phyloP scores from a whole-genome alignment of 1,140 invertebrate species.

The Drosophila sechellia region DNA sequence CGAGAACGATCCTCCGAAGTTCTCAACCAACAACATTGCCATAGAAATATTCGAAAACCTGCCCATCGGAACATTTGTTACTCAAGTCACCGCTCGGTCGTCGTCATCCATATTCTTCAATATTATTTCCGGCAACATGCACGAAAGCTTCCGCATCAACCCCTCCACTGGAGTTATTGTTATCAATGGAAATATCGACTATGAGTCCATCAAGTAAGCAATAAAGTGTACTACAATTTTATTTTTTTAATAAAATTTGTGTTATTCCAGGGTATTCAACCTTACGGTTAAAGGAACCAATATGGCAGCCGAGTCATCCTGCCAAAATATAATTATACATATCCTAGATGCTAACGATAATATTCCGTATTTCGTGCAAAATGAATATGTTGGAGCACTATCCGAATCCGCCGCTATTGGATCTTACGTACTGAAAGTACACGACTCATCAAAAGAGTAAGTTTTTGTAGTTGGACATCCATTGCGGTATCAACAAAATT shows the following conservation, averaged over 20 bases:
- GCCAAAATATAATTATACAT: slow-evolving; percentile 90
- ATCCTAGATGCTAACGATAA: slow-evolving; percentile 94
- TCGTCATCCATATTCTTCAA: slow-evolving; percentile 93
- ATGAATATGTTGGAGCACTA: slow-evolving; percentile 89
- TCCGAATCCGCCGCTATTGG: slow-evolving; percentile 90
- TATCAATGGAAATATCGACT: slow-evolving; percentile 91
- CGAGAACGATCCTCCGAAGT: slow-evolving; percentile 93
- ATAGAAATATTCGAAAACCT: slow-evolving; percentile 95
- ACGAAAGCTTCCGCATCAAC: slow-evolving; percentile 92
- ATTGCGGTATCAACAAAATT: neutral
- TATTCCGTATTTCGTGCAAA: slow-evolving; percentile 90
- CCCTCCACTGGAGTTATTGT: slow-evolving; percentile 93
- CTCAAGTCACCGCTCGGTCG: slow-evolving; percentile 90
- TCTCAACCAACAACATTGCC: slow-evolving; percentile 87
- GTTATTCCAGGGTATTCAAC: slow-evolving; percentile 89
- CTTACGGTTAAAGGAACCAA: slow-evolving; percentile 93
- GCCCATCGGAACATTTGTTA: slow-evolving; percentile 90
- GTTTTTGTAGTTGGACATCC: neutral
- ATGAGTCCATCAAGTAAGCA: slow-evolving; percentile 87
- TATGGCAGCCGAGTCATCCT: slow-evolving; percentile 90
- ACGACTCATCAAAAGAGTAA: slow-evolving; percentile 63
- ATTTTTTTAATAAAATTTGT: neutral
- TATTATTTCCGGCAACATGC: slow-evolving; percentile 91
- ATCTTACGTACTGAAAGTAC: slow-evolving; percentile 88
- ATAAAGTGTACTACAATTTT: neutral